Evolutionary conservation across 1,140 invertebrate genomes (phyloP).

Genomic region (Dendroctonus ponderosae): DNA sequence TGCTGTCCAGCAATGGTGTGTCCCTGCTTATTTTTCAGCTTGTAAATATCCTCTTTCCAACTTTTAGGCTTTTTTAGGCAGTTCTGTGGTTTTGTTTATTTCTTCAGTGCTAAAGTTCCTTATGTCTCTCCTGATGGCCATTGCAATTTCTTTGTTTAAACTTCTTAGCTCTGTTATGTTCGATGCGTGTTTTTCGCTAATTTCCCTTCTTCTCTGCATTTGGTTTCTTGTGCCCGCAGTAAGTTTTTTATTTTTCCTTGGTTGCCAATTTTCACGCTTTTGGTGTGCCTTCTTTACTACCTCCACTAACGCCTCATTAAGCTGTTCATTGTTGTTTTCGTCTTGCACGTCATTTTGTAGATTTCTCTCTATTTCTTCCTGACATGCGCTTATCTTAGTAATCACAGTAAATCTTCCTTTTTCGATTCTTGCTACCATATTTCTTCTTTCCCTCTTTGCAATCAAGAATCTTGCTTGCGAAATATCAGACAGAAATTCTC

Average conservation of each 20-base stretch:
- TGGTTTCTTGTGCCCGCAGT: not conserved
- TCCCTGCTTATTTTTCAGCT: not conserved
- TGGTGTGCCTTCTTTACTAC: not conserved
- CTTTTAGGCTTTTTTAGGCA: too few species aligned
- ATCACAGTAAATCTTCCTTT: not conserved
- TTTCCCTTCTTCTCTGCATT: conserved; percentile 3
- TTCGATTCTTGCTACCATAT: not conserved
- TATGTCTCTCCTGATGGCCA: too few species aligned
- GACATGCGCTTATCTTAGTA: not conserved
- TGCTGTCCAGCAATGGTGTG: not conserved
- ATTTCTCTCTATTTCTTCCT: conserved; percentile 2
- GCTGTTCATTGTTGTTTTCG: not conserved
- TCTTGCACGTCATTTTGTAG: conserved; percentile 1
- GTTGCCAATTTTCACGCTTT: not conserved
- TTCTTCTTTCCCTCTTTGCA: not conserved
- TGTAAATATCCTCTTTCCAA: too few species aligned
- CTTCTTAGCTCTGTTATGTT: too few species aligned
- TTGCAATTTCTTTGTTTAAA: too few species aligned
- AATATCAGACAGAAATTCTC: too few species aligned
- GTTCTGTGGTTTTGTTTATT: too few species aligned
- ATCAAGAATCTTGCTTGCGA: too few species aligned
- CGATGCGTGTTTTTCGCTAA: not conserved
- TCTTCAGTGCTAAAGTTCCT: too few species aligned
- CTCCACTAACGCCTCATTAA: not conserved
- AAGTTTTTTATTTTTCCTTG: not conserved